Conservation (phyloP, 2,888 invertebrate genomes). For the Clepsis dumicolana region DNA sequence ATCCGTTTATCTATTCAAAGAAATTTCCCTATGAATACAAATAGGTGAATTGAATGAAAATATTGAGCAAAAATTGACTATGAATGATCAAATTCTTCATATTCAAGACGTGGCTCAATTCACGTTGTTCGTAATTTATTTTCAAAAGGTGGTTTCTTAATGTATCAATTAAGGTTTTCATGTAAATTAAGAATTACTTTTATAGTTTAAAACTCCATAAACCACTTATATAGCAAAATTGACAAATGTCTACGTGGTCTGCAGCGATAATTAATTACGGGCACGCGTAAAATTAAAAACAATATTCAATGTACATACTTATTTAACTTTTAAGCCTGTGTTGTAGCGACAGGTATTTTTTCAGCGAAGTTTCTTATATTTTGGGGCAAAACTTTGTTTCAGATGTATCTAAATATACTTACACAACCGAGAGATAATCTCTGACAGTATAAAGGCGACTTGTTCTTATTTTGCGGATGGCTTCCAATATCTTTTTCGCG, state of each 20-base stretch:
- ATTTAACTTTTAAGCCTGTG: constrained; percentile 21
- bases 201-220: no score
- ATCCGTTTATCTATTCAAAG: constrained; percentile 73
- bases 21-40: constrained; percentile 75
- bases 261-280: neutral
- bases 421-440: constrained; percentile 57
- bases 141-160: neutral
- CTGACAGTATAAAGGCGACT: constrained; percentile 62
- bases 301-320: neutral
- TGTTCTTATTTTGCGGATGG: constrained; percentile 67
- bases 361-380: constrained; percentile 39
- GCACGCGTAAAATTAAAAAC: neutral
- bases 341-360: constrained; percentile 32
- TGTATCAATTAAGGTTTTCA: no score
- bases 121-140: neutral
- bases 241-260: no score
- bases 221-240: no score
- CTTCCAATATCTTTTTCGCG: constrained; percentile 74
- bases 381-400: constrained; percentile 52
- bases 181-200: no score
- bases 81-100: constrained; percentile 59
- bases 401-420: constrained; percentile 51
- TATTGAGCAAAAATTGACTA: constrained; percentile 68
- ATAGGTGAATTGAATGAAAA: constrained; percentile 69
- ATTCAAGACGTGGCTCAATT: constrained; percentile 45